These are phyloP conservation scores for Stenchaetothrips biformis DNA, from an alignment of 2,888 invertebrate species.

Conservation along the genomic window DNA sequence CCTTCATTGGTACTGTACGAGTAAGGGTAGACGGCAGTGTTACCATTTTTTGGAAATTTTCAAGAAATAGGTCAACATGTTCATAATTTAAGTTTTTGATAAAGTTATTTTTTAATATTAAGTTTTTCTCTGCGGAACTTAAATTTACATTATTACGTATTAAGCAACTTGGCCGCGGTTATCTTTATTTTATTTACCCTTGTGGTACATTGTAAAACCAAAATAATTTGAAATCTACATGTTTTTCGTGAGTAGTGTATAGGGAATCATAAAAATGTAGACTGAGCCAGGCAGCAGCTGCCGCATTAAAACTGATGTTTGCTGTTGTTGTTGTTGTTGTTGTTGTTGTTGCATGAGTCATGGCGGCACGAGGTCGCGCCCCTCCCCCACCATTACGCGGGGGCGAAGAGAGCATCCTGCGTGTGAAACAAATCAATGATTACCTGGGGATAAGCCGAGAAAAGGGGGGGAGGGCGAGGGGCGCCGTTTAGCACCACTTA, in stretches of 20 bases:
- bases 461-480: background rate
- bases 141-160: no score
- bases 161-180: no score
- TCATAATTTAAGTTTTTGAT: no score
- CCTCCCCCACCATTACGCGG: background rate
- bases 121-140: no score
- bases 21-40: background rate
- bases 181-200: no score
- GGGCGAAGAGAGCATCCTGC: background rate
- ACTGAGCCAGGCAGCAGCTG: background rate
- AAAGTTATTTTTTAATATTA: no score
- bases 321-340: no score
- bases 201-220: no score
- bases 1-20: background rate
- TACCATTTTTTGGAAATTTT: background rate
- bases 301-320: background rate
- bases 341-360: no score
- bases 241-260: no score
- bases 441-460: background rate
- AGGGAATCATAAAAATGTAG: background rate
- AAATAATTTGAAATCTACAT: no score
- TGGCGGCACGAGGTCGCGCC: background rate
- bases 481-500: constrained; percentile 20
- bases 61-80: no score
- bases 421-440: constrained; percentile 25